Evolutionary conservation across 2,113 vertebrate species (phyloP).

Genomic region (Chelonoidis abingdonii): DNA sequence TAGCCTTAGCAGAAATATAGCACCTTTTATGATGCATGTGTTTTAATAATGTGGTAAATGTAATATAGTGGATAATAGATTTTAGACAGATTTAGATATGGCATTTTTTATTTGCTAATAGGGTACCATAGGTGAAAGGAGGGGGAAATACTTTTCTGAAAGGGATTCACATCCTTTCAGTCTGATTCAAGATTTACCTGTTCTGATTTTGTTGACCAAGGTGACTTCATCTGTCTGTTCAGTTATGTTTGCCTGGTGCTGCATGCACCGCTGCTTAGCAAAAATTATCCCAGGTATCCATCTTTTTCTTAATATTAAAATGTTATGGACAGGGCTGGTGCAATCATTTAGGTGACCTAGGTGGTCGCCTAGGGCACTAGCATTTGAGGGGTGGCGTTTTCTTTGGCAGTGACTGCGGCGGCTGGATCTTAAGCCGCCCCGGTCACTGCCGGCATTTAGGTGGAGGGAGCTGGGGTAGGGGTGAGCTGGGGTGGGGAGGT

Average conservation of each 20-base stretch:
- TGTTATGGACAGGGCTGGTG: too few species aligned
- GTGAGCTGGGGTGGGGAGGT: too few species aligned
- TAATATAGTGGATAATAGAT: conserved; percentile 18
- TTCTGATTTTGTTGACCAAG: not conserved
- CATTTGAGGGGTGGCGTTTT: too few species aligned
- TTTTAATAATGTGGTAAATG: conserved; percentile 60
- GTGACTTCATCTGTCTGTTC: not conserved
- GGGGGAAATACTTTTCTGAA: not conserved
- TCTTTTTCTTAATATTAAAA: not conserved
- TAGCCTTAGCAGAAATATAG: not conserved
- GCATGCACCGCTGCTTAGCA: not conserved
- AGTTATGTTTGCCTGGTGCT: not conserved
- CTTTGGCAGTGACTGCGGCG: too few species aligned
- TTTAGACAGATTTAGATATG: not conserved
- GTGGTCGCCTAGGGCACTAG: too few species aligned
- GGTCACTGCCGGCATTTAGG: too few species aligned
- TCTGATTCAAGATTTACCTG: not conserved
- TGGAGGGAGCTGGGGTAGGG: too few species aligned
- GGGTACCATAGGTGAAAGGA: not conserved
- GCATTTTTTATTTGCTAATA: not conserved
- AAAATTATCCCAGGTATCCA: conserved; percentile 3
- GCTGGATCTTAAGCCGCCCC: too few species aligned
- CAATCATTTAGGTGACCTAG: too few species aligned
- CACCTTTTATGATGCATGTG: conserved; percentile 12
- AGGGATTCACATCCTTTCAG: not conserved